These are phyloP conservation scores for Callorhinus ursinus DNA, from an alignment of 2,113 vertebrate genomes.

Conservation along the genomic window DNA sequence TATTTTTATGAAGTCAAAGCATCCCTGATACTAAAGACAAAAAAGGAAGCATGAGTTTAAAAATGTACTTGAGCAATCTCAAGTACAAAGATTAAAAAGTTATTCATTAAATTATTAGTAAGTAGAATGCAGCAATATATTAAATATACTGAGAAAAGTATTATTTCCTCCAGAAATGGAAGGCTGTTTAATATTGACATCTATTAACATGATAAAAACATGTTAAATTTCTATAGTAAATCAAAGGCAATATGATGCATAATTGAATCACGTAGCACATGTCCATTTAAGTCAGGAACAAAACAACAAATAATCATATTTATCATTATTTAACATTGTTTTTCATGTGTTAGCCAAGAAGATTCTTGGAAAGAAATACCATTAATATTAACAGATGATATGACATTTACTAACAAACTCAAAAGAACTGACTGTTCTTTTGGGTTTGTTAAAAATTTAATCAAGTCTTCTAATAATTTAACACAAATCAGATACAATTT, in stretches of 20 bases:
- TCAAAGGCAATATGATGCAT: background rate
- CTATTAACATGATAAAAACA: background rate
- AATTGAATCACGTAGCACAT: background rate
- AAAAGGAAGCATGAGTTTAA: background rate
- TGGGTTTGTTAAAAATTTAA: constrained; percentile 5
- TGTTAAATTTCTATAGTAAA: background rate
- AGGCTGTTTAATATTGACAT: background rate
- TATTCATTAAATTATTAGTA: background rate
- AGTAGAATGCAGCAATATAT: background rate
- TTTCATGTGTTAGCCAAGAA: background rate
- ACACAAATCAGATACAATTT: constrained; percentile 38
- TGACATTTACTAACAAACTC: background rate
- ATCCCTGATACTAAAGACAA: background rate
- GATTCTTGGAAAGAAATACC: background rate
- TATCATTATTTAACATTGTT: background rate
- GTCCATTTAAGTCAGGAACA: background rate
- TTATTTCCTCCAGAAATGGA: background rate
- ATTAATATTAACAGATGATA: constrained; percentile 7
- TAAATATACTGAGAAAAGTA: background rate
- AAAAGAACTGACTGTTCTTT: background rate
- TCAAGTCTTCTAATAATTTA: background rate
- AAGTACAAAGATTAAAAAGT: background rate
- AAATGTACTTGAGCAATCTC: background rate
- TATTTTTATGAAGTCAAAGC: background rate
- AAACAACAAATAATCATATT: background rate